These are phyloP conservation scores for Zygaena filipendulae DNA, from an alignment of 2,888 invertebrate species.

Conservation along the genomic window DNA sequence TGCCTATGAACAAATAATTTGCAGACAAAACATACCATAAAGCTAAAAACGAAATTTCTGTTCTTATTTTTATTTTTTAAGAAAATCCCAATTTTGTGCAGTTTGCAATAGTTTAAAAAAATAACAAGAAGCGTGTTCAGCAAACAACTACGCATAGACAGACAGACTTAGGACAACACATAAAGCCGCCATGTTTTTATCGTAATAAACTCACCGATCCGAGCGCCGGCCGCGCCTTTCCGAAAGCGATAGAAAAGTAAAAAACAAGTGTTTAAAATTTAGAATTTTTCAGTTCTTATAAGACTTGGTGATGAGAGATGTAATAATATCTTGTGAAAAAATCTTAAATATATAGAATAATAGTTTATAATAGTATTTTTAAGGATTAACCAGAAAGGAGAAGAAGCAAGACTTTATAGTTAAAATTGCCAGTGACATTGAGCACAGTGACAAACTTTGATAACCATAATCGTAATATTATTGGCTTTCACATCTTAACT, in stretches of 20 bases:
- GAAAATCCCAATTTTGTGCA: no score
- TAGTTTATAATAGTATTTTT: no score
- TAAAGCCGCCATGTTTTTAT: slow-evolving; percentile 34
- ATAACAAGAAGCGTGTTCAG: slow-evolving; percentile 42
- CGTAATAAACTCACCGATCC: slow-evolving; percentile 72
- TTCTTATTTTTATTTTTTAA: no score
- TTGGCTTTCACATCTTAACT: no score
- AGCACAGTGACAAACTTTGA: no score
- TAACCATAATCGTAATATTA: no score
- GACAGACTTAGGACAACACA: slow-evolving; percentile 22
- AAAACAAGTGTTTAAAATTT: slow-evolving; percentile 22
- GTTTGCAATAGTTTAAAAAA: no score
- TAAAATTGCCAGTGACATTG: no score
- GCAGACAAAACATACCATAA: slow-evolving; percentile 5
- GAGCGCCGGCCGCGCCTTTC: slow-evolving; percentile 73
- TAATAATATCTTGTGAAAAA: slow-evolving; percentile 3
- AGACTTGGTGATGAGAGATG: slow-evolving; percentile 13
- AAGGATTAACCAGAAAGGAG: no score
- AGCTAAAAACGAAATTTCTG: no score
- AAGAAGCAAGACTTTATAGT: no score
- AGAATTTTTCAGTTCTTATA: slow-evolving; percentile 34
- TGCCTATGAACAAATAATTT: slow-evolving; percentile 38
- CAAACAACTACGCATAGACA: slow-evolving; percentile 27
- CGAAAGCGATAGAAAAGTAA: slow-evolving; percentile 38
- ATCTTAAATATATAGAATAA: no score